These are phyloP conservation scores for Zaprionus nigranus DNA, from an alignment of 1,140 invertebrate genomes.

Conservation along the genomic window DNA sequence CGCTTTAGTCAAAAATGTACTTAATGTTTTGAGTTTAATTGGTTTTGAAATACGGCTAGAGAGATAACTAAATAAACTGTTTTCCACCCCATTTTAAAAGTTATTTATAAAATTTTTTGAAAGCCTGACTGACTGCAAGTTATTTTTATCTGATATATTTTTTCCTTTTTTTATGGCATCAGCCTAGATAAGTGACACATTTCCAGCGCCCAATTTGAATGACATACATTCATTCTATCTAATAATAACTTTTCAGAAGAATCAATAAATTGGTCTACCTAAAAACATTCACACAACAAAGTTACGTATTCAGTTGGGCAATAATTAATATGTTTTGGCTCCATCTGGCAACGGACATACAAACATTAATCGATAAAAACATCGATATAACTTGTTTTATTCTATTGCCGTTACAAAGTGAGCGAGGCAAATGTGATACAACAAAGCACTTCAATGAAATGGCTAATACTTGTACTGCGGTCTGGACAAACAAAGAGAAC, in stretches of 20 bases:
- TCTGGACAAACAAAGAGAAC: conserved; percentile 36
- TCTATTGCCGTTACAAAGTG: background rate
- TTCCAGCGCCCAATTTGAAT: background rate
- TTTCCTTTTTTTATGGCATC: too few relatives aligned
- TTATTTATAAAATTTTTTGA: too few relatives aligned
- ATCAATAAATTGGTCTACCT: background rate
- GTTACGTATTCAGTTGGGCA: background rate
- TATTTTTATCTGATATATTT: background rate
- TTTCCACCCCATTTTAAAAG: too few relatives aligned
- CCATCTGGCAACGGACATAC: background rate
- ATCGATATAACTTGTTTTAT: background rate
- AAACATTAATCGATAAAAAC: background rate
- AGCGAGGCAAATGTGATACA: background rate
- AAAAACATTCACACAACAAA: background rate
- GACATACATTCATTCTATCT: background rate
- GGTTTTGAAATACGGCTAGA: background rate
- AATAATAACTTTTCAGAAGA: background rate
- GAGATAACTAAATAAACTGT: too few relatives aligned
- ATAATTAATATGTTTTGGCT: background rate
- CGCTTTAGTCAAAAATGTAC: background rate
- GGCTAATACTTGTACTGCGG: conserved; percentile 11
- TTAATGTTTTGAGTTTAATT: background rate
- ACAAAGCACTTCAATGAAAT: background rate
- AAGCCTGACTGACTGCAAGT: background rate
- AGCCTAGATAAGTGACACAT: background rate